These are phyloP conservation scores for Yoshiicerus persimilis DNA, from an alignment of 1,140 invertebrate species.

Conservation along the genomic window DNA sequence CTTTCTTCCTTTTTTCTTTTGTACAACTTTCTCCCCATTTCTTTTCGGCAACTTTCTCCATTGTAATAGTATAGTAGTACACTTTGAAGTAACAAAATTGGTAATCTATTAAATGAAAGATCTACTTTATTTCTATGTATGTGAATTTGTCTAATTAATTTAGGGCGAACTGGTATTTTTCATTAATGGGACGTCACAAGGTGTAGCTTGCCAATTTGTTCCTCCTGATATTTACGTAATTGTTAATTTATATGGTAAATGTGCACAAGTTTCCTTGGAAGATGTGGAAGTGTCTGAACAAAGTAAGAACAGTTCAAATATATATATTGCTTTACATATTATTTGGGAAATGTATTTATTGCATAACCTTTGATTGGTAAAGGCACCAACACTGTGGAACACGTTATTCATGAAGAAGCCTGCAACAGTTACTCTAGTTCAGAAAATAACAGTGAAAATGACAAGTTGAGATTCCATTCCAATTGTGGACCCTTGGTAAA, in stretches of 20 bases:
- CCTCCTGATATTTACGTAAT: slow-evolving; percentile 78
- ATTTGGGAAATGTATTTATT: too few species aligned
- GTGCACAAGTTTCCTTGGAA: slow-evolving; percentile 73
- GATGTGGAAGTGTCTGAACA: slow-evolving; percentile 45
- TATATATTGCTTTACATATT: not conserved
- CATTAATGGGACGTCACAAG: slow-evolving; percentile 85
- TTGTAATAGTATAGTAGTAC: too few species aligned
- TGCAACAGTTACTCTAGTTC: slow-evolving; percentile 26
- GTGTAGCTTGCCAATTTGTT: slow-evolving; percentile 75
- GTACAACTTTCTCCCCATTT: too few species aligned
- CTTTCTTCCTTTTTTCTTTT: too few species aligned
- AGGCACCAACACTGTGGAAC: slow-evolving; percentile 47
- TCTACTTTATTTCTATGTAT: too few species aligned
- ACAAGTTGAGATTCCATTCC: slow-evolving; percentile 81
- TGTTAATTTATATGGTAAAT: slow-evolving; percentile 89
- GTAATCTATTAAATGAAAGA: too few species aligned
- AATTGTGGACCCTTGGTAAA: slow-evolving; percentile 84
- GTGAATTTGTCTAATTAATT: slow-evolving; percentile 35
- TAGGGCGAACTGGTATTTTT: slow-evolving; percentile 84
- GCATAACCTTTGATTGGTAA: slow-evolving; percentile 24
- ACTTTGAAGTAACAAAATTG: too few species aligned
- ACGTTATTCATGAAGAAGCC: slow-evolving; percentile 37
- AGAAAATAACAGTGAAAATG: slow-evolving; percentile 54
- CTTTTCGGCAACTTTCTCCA: too few species aligned
- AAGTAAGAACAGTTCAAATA: slow-evolving; percentile 36